A percentile compares a stretch with the other conserved stretches of the same genome.
phyloP scores from a whole-genome alignment of 2,888 invertebrate species.

The Sceliomorpha sp. region DNA sequence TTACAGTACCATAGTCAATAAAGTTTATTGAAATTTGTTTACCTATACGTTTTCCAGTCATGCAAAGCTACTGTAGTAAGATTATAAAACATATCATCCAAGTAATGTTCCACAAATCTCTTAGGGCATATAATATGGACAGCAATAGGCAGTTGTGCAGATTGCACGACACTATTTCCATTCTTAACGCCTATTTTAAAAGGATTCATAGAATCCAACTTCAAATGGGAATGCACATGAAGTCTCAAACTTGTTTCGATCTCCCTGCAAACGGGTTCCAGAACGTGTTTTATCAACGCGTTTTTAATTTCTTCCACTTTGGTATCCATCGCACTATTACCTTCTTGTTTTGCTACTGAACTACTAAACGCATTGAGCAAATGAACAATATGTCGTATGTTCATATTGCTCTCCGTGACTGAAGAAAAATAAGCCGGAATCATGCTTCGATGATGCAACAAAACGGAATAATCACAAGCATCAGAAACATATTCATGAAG shows the following conservation, averaged over 20 bases:
- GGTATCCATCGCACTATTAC: constrained; percentile 55
- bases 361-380: constrained; percentile 72
- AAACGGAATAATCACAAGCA: constrained; percentile 72
- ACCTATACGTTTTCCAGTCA: constrained; percentile 97
- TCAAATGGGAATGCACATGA: constrained; percentile 94
- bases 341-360: constrained; percentile 64
- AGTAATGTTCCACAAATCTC: constrained; percentile 90
- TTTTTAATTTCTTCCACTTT: constrained; percentile 60
- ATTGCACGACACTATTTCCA: constrained; percentile 82
- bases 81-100: constrained; percentile 97
- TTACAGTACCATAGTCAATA: too few species aligned
- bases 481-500: constrained; percentile 64
- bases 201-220: constrained; percentile 87
- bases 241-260: constrained; percentile 96
- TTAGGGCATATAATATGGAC: constrained; percentile 69
- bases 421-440: constrained; percentile 74
- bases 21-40: constrained; percentile 94
- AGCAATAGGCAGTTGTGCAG: constrained; percentile 64
- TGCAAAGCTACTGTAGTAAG: constrained; percentile 97
- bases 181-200: constrained; percentile 84
- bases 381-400: constrained; percentile 70
- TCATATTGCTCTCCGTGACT: constrained; percentile 66
- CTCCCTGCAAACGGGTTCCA: constrained; percentile 89
- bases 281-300: constrained; percentile 83
- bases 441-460: constrained; percentile 75